These are phyloP conservation scores for Chiroxiphia lanceolata DNA, from an alignment of 2,797 vertebrate genomes.

Conservation along the genomic window DNA sequence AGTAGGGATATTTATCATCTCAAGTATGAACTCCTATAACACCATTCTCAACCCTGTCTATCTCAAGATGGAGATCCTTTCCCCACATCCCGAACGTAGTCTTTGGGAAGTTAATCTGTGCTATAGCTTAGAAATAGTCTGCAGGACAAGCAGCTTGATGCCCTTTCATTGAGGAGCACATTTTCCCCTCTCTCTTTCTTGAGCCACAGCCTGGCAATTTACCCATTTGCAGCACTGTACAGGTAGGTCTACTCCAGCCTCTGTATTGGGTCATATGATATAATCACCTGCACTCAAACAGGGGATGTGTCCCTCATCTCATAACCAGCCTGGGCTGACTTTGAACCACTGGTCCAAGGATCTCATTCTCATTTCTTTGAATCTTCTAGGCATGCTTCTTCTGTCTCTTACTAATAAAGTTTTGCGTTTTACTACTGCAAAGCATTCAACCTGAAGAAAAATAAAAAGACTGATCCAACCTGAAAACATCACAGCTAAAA, in stretches of 20 bases:
- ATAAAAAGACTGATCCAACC: background rate
- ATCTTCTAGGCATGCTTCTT: background rate
- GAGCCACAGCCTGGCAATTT: background rate
- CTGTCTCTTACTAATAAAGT: background rate
- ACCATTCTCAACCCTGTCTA: rapidly evolving
- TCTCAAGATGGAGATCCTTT: background rate
- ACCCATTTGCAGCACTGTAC: background rate
- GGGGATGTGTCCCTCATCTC: background rate
- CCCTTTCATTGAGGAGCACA: background rate
- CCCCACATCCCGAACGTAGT: background rate
- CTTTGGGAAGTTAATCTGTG: background rate
- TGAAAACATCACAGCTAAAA: background rate
- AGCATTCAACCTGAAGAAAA: background rate
- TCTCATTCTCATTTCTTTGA: background rate
- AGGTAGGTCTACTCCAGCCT: background rate
- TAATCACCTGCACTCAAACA: background rate
- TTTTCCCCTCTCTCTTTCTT: background rate
- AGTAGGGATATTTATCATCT: background rate
- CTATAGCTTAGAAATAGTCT: background rate
- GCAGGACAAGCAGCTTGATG: background rate
- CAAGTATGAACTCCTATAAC: background rate
- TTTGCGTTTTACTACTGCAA: background rate
- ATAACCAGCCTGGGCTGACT: background rate
- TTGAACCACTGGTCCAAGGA: background rate
- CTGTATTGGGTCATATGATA: background rate